Conservation (phyloP, 2,113 vertebrate species). For the Mustelus asterias region DNA sequence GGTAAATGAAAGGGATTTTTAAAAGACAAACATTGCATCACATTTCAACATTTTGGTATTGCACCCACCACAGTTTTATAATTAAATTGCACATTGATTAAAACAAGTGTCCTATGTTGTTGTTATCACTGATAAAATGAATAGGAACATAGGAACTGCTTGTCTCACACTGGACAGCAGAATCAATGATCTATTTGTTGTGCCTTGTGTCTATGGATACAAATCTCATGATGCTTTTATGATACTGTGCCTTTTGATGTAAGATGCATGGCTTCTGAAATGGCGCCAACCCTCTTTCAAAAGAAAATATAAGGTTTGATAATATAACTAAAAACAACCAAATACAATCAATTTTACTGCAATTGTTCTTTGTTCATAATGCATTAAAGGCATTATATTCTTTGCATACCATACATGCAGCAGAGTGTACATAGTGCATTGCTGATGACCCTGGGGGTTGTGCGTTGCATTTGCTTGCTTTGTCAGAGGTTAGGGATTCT, state of each 20-base stretch:
- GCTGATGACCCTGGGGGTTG: neutral
- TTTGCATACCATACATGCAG: neutral
- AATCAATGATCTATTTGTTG: neutral
- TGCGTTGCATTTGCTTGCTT: neutral
- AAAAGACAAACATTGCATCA: neutral
- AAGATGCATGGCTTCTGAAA: neutral
- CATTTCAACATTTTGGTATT: neutral
- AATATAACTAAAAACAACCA: neutral
- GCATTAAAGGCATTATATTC: neutral
- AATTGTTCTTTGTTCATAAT: neutral
- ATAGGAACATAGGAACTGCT: neutral
- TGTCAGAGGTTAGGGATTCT: neutral
- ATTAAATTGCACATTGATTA: neutral
- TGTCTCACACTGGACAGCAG: neutral
- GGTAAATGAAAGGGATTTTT: neutral
- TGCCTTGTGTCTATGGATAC: neutral
- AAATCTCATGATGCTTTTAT: neutral
- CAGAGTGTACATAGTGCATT: neutral
- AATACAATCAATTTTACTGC: neutral
- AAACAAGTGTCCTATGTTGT: neutral
- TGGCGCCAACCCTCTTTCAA: neutral
- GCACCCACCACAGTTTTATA: neutral
- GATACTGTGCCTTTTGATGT: neutral
- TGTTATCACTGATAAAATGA: neutral
- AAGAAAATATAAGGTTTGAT: neutral